Percentiles rank a stretch among this genome's conserved stretches.
These are phyloP conservation scores for Tenthredo scrophulariae DNA, from an alignment of 2,888 invertebrate species.

Conservation along the genomic window DNA sequence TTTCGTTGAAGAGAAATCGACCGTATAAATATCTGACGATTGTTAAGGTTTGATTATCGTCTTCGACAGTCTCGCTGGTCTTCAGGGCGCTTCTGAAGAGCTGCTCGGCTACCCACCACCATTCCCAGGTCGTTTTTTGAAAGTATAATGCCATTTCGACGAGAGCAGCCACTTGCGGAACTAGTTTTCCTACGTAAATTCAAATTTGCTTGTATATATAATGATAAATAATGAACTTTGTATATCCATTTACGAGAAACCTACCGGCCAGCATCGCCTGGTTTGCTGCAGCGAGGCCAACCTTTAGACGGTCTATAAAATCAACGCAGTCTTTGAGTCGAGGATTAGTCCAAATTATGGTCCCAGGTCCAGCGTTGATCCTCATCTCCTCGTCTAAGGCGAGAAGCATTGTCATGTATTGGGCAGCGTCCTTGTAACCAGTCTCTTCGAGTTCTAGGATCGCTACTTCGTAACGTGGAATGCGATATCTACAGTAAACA, in stretches of 20 bases:
- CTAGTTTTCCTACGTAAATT: constrained; percentile 54
- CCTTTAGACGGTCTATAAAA: constrained; percentile 74
- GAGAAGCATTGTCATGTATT: constrained; percentile 80
- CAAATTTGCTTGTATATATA: neutral
- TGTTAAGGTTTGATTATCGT: constrained; percentile 60
- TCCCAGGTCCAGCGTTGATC: constrained; percentile 80
- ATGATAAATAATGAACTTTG: neutral
- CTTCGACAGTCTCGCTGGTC: constrained; percentile 57
- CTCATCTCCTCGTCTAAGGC: constrained; percentile 80
- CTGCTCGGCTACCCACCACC: constrained; percentile 71
- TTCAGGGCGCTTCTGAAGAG: constrained; percentile 64
- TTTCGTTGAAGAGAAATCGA: constrained; percentile 66
- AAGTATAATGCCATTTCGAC: constrained; percentile 65
- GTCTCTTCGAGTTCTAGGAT: constrained; percentile 80
- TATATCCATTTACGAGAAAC: neutral
- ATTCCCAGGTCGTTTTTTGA: constrained; percentile 65
- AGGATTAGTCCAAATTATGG: constrained; percentile 76
- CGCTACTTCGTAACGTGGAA: constrained; percentile 81
- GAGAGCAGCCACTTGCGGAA: constrained; percentile 55
- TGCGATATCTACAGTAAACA: constrained; percentile 76
- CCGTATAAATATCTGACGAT: constrained; percentile 67
- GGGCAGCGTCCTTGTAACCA: constrained; percentile 79
- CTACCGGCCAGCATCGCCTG: constrained; percentile 77
- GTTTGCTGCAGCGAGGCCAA: constrained; percentile 76
- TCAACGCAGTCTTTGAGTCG: constrained; percentile 68